These are phyloP conservation scores for Tympanoctomys barrerae DNA, from an alignment of 2,797 vertebrate genomes.

Conservation along the genomic window DNA sequence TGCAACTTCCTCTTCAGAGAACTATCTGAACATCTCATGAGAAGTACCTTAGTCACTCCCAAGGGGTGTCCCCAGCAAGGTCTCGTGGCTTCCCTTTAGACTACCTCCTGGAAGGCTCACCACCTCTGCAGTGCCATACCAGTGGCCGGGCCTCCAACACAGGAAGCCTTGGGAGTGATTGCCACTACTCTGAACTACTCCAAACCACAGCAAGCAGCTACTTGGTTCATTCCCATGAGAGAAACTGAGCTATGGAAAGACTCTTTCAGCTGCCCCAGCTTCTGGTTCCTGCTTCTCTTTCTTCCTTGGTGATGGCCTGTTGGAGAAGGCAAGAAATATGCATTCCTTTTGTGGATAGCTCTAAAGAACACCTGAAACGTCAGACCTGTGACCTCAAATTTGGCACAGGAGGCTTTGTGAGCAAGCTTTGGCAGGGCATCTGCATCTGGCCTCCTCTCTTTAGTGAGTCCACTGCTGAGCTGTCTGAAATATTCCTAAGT, in stretches of 20 bases:
- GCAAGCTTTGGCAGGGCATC: not conserved
- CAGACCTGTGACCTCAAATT: not conserved
- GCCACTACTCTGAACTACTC: no score
- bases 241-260: not conserved
- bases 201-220: not conserved
- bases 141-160: not conserved
- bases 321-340: not conserved
- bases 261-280: not conserved
- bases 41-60: not conserved
- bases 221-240: not conserved
- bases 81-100: not conserved
- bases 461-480: not conserved
- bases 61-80: no score
- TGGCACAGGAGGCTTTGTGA: not conserved
- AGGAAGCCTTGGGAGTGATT: no score
- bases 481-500: not conserved
- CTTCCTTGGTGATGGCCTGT: not conserved
- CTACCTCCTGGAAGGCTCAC: not conserved
- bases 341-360: not conserved
- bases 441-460: not conserved
- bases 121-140: not conserved
- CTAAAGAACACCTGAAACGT: not conserved
- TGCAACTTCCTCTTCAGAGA: not conserved
- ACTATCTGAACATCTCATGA: not conserved
- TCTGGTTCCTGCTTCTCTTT: not conserved